phyloP scores from a whole-genome alignment of 2,113 vertebrate genomes.

The Rhinoptilus africanus region DNA sequence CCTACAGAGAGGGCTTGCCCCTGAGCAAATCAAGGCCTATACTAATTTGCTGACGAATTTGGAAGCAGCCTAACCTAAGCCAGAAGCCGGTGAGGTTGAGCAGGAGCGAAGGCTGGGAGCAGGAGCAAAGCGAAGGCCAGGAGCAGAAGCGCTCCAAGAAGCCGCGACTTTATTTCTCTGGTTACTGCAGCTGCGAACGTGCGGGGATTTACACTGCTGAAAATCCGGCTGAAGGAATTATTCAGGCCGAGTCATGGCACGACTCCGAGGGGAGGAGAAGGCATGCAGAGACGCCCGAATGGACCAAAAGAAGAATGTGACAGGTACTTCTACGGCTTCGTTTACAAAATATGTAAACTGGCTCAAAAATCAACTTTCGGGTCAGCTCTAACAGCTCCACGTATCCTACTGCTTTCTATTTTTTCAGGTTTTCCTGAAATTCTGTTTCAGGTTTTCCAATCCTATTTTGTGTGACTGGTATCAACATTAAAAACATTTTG shows the following conservation, averaged over 20 bases:
- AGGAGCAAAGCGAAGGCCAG: not conserved
- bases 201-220: not conserved
- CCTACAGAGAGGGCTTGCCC: not conserved
- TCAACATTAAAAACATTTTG: not conserved
- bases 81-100: not conserved
- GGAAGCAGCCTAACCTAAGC: not conserved
- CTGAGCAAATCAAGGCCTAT: not conserved
- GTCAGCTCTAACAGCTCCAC: not conserved
- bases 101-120: not conserved
- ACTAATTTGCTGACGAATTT: not conserved
- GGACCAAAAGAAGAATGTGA: not conserved
- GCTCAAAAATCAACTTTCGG: not conserved
- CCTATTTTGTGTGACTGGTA: not conserved
- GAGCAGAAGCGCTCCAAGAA: not conserved
- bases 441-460: not conserved
- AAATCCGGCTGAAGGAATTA: not conserved
- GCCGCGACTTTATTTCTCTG: rapidly evolving
- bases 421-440: not conserved
- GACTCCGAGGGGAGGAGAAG: rapidly evolving
- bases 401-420: not conserved
- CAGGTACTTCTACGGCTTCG: not conserved
- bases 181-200: rapidly evolving
- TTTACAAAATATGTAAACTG: not conserved
- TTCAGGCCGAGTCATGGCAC: rapidly evolving
- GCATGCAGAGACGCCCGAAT: not conserved